phyloP scores from a whole-genome alignment of 2,797 vertebrate genomes.

The Myotis findleyi region DNA sequence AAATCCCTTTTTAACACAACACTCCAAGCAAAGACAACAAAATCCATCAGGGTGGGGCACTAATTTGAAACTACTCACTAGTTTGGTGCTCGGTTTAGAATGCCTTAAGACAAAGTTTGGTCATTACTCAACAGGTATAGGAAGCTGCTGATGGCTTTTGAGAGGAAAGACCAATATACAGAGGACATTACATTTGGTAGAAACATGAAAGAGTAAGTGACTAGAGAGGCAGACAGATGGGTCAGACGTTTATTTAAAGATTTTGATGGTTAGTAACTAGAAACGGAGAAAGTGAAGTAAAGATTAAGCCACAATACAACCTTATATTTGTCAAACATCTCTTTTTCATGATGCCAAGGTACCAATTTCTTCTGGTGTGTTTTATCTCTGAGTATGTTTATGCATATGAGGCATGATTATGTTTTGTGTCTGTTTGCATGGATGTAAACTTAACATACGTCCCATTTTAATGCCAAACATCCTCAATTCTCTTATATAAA shows the following conservation, averaged over 20 bases:
- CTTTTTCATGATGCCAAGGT: neutral
- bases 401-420: neutral
- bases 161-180: neutral
- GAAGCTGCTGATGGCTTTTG: constrained; percentile 12
- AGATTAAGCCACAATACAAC: neutral
- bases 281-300: neutral
- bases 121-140: constrained; percentile 19
- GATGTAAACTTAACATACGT: neutral
- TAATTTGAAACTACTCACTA: constrained; percentile 64
- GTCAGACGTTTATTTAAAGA: neutral
- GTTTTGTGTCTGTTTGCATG: neutral
- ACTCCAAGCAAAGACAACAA: neutral
- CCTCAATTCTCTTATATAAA: neutral
- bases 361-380: neutral
- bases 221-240: neutral
- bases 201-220: neutral
- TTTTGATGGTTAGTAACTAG: neutral
- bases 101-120: neutral
- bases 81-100: neutral
- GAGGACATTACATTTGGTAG: neutral
- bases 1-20: constrained; percentile 55
- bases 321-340: neutral
- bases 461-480: neutral
- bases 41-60: constrained; percentile 20
- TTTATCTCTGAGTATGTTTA: neutral